phyloP scores from a whole-genome alignment of 1,140 invertebrate genomes.

The Neodiprion fabricii region DNA sequence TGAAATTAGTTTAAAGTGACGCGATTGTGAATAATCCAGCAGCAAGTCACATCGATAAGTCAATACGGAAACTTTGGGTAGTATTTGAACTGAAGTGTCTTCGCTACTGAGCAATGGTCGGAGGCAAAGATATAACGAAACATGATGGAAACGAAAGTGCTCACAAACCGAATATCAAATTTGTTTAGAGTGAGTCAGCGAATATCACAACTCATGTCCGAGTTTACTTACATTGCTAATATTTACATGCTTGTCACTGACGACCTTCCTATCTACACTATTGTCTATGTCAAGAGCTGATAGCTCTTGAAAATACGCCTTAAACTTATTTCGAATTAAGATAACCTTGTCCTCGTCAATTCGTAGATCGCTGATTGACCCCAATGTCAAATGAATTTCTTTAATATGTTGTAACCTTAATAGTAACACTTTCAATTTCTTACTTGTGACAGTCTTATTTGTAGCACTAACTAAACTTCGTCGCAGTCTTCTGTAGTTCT shows the following conservation, averaged over 20 bases:
- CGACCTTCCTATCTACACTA: neutral
- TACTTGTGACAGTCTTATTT: slow-evolving; percentile 27
- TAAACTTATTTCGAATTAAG: slow-evolving; percentile 41
- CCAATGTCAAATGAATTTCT: slow-evolving; percentile 53
- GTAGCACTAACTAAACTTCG: slow-evolving; percentile 30
- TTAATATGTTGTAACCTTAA: slow-evolving; percentile 50
- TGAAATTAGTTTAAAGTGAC: too few species aligned
- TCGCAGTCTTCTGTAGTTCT: slow-evolving; percentile 40
- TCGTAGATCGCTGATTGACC: slow-evolving; percentile 42
- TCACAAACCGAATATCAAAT: neutral
- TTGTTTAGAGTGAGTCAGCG: neutral
- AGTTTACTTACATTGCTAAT: slow-evolving; percentile 18
- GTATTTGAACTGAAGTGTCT: too few species aligned
- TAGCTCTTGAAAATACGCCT: slow-evolving; percentile 37
- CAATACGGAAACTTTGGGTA: too few species aligned
- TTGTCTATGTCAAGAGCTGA: slow-evolving; percentile 21
- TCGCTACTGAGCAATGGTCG: too few species aligned
- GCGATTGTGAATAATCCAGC: too few species aligned
- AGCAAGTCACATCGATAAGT: too few species aligned
- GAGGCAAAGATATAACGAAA: too few species aligned
- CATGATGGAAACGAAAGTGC: neutral
- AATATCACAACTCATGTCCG: slow-evolving; percentile 51
- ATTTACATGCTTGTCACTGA: slow-evolving; percentile 14
- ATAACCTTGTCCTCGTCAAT: slow-evolving; percentile 38
- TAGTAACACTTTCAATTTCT: slow-evolving; percentile 41